Percentiles rank a stretch among this genome's conserved stretches.
These are phyloP conservation scores for Bombus turneri DNA, from an alignment of 1,140 invertebrate genomes.

Conservation along the genomic window DNA sequence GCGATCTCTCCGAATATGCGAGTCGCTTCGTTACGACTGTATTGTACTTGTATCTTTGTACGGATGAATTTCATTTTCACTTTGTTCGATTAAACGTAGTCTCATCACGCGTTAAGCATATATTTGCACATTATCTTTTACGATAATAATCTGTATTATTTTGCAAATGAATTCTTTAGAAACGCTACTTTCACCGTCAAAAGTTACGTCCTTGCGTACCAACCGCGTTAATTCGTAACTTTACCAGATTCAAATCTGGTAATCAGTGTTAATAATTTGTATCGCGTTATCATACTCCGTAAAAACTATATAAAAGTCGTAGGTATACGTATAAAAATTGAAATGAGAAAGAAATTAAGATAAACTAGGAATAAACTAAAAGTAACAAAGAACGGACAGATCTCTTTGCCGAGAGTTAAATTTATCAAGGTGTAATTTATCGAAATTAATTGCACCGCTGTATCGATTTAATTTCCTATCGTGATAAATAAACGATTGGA, in stretches of 20 bases:
- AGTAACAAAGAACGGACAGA: too few relatives aligned
- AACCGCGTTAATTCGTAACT: not conserved
- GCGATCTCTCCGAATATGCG: too few relatives aligned
- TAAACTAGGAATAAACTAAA: not conserved
- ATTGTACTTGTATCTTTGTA: not conserved
- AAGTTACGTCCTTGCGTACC: not conserved
- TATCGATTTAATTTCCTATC: too few relatives aligned
- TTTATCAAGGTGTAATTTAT: too few relatives aligned
- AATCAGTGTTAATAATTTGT: rapidly evolving
- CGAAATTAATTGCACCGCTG: too few relatives aligned
- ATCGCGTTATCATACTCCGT: too few relatives aligned
- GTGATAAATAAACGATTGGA: too few relatives aligned
- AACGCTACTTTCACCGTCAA: not conserved
- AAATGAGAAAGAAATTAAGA: too few relatives aligned
- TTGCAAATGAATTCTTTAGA: not conserved
- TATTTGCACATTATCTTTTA: not conserved
- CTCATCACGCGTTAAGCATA: not conserved
- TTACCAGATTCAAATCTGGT: not conserved
- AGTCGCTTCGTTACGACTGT: not conserved
- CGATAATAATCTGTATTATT: not conserved
- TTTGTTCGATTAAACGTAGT: not conserved
- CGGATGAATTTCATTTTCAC: not conserved
- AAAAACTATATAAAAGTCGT: too few relatives aligned
- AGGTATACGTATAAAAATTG: too few relatives aligned
- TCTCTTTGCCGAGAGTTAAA: too few relatives aligned